Conservation (phyloP, 2,797 vertebrate genomes). For the Amazona ochrocephala region DNA sequence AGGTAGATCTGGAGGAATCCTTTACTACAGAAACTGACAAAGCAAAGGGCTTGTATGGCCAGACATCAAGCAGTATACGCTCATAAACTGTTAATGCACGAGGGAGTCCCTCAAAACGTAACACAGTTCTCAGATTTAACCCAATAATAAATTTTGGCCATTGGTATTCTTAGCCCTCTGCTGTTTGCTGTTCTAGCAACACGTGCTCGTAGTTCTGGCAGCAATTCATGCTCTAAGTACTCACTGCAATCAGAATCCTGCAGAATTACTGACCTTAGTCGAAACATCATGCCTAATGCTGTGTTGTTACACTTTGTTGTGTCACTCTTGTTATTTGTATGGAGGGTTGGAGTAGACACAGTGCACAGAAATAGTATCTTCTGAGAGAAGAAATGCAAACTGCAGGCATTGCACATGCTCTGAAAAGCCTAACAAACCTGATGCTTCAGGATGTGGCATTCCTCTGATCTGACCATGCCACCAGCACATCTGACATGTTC, state of each 20-base stretch:
- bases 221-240: background rate
- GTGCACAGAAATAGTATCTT: background rate
- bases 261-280: background rate
- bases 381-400: background rate
- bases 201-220: background rate
- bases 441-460: fast-evolving
- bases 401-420: background rate
- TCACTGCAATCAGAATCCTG: background rate
- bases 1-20: background rate
- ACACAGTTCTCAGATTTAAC: background rate
- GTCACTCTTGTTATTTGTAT: background rate
- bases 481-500: background rate
- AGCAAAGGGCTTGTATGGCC: background rate
- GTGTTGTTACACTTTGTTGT: background rate
- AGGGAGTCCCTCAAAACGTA: background rate
- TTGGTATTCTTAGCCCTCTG: background rate
- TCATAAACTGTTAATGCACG: background rate
- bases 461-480: background rate
- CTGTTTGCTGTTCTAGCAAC: background rate
- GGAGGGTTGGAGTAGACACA: background rate
- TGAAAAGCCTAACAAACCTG: background rate
- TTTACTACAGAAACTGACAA: background rate
- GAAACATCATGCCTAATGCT: background rate
- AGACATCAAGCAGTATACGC: background rate
- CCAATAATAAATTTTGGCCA: background rate